These are phyloP conservation scores for Pherbina coryleti DNA, from an alignment of 2,888 invertebrate species.

Conservation along the genomic window DNA sequence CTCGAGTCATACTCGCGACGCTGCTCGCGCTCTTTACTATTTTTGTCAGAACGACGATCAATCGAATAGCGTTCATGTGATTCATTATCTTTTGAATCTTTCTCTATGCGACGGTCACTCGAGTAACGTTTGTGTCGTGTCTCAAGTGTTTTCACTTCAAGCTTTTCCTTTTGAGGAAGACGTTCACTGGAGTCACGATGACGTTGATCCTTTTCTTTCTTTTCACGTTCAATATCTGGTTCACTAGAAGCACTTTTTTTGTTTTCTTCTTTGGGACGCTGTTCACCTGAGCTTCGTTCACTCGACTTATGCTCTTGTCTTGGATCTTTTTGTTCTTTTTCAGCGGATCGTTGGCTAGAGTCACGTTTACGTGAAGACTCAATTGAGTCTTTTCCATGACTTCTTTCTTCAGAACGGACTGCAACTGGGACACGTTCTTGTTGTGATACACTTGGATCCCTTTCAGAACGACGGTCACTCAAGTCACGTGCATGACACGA, in stretches of 20 bases:
- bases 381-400: no score
- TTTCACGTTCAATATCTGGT: constrained; percentile 54
- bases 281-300: background rate
- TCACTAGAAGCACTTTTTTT: background rate
- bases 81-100: constrained; percentile 21
- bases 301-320: background rate
- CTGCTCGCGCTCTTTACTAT: background rate
- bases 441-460: background rate
- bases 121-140: constrained; percentile 17
- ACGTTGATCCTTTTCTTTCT: constrained; percentile 58
- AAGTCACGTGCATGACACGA: background rate
- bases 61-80: constrained; percentile 32
- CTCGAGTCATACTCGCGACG: background rate
- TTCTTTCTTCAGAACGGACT: no score
- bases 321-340: background rate
- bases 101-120: background rate
- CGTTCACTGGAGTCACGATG: background rate
- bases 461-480: background rate
- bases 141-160: no score
- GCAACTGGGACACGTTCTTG: background rate
- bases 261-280: background rate
- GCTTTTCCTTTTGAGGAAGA: no score
- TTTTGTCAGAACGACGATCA: constrained; percentile 16
- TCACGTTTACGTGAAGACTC: background rate
- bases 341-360: background rate